Evolutionary conservation across 2,113 vertebrate genomes (phyloP).

Genomic region (Oceanites oceanicus): DNA sequence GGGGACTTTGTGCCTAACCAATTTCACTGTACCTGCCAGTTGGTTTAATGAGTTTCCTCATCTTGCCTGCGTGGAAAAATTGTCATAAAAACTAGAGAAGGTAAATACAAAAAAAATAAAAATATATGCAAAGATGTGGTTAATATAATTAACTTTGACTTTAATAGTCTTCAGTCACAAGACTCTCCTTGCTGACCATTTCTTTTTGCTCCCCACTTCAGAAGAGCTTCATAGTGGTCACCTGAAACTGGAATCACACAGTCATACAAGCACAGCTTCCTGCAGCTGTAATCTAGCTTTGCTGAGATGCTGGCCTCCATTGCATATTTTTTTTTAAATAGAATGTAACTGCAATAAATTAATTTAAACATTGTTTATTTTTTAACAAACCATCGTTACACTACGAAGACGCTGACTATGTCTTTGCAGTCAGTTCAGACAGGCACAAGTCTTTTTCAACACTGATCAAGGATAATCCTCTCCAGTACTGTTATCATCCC

Average conservation of each 20-base stretch:
- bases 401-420: not conserved
- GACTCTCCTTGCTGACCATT: not conserved
- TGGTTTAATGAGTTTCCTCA: not conserved
- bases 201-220: not conserved
- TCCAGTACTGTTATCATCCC: not conserved
- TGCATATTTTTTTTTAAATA: not conserved
- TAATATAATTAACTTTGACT: not conserved
- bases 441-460: not conserved
- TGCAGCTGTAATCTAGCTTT: not conserved
- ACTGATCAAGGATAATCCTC: not conserved
- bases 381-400: not conserved
- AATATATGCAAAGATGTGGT: not conserved
- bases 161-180: not conserved
- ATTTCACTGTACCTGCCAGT: not conserved
- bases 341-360: not conserved
- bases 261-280: not conserved
- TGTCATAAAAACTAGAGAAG: not conserved
- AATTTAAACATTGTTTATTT: not conserved
- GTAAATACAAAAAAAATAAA: not conserved
- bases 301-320: not conserved
- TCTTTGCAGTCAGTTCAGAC: not conserved
- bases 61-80: not conserved
- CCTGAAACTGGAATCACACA: not conserved
- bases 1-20: not conserved
- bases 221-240: not conserved